Percentiles rank a stretch among this genome's conserved stretches.
phyloP scores from a whole-genome alignment of 2,888 invertebrate species.

The Epiblema foenella region DNA sequence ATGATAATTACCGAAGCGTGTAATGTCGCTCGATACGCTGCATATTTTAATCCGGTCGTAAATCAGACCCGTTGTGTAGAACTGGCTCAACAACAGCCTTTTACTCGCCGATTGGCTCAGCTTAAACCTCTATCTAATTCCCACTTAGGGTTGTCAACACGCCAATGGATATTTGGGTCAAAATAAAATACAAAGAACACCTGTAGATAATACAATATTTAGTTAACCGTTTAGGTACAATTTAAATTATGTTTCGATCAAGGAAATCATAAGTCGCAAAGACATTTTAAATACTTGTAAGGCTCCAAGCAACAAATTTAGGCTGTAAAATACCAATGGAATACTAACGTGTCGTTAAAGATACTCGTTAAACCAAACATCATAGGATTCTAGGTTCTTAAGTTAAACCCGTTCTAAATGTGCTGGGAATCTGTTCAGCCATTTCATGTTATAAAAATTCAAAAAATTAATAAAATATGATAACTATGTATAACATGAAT shows the following conservation, averaged over 20 bases:
- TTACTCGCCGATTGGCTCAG: conserved; percentile 60
- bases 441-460: neutral
- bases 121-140: conserved; percentile 70
- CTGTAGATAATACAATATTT: too few relatives aligned
- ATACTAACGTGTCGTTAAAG: too few relatives aligned
- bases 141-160: conserved; percentile 46
- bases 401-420: neutral
- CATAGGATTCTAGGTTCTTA: neutral
- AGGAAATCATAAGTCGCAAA: too few relatives aligned
- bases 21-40: conserved; percentile 26
- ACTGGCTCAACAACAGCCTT: conserved; percentile 58
- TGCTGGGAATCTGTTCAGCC: neutral
- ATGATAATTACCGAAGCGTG: conserved; percentile 45
- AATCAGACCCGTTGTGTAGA: conserved; percentile 41
- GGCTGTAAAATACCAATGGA: too few relatives aligned
- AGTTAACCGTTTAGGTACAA: too few relatives aligned
- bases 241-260: too few relatives aligned
- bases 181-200: too few relatives aligned
- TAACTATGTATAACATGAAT: neutral
- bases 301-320: too few relatives aligned
- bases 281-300: too few relatives aligned
- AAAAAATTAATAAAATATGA: neutral
- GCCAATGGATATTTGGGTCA: neutral
- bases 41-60: conserved; percentile 35
- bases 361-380: neutral